Percentiles rank a stretch among this genome's conserved stretches.
Evolutionary conservation across 2,888 invertebrate genomes (phyloP).

Genomic region (Dascillus cervinus): DNA sequence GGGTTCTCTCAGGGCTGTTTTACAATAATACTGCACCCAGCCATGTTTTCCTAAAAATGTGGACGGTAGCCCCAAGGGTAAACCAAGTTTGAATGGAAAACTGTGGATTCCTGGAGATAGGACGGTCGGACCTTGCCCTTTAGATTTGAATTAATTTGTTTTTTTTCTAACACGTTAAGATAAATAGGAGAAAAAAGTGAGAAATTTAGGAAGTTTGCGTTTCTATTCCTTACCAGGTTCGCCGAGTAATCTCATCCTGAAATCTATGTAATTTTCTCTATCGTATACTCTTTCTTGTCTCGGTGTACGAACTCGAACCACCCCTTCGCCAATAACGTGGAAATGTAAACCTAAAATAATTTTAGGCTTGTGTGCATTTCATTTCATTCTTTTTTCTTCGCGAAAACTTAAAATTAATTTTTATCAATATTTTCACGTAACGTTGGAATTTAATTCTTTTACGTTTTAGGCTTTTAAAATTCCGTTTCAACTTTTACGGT

Average conservation of each 20-base stretch:
- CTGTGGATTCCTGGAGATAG: slow-evolving; percentile 90
- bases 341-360: slow-evolving; percentile 72
- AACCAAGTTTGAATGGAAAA: slow-evolving; percentile 87
- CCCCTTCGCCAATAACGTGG: slow-evolving; percentile 90
- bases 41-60: slow-evolving; percentile 91
- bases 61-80: slow-evolving; percentile 84
- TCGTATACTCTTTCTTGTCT: slow-evolving; percentile 81
- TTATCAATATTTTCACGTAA: no score
- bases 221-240: slow-evolving; percentile 58
- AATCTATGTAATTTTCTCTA: slow-evolving; percentile 91
- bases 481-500: no score
- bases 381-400: no score
- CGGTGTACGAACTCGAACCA: slow-evolving; percentile 77
- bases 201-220: neutral
- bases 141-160: neutral
- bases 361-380: neutral
- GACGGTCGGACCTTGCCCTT: slow-evolving; percentile 76
- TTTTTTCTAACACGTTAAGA: neutral
- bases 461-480: no score
- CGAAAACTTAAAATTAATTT: no score
- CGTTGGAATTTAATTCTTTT: no score
- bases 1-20: slow-evolving; percentile 81
- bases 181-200: neutral
- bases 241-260: slow-evolving; percentile 84
- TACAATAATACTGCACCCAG: slow-evolving; percentile 93